phyloP scores from a whole-genome alignment of 2,113 vertebrate genomes.

The Apodemus speciosus region DNA sequence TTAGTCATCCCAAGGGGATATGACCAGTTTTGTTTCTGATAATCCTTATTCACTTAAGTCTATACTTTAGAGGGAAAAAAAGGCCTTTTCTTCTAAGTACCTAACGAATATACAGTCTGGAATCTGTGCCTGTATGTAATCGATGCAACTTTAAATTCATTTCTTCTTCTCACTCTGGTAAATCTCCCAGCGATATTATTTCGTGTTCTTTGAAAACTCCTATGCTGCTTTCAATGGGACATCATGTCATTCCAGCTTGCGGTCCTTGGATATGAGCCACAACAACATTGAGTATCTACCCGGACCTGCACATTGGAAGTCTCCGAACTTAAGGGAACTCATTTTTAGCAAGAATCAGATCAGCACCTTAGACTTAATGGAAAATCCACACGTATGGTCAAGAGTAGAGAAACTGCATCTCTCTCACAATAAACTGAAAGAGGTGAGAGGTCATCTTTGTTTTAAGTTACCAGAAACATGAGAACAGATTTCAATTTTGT shows the following conservation, averaged over 20 bases:
- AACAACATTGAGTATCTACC: conserved; percentile 90
- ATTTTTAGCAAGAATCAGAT: conserved; percentile 94
- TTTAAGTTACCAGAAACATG: conserved; percentile 30
- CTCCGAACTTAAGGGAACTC: conserved; percentile 93
- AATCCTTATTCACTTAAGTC: neutral
- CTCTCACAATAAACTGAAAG: conserved; percentile 91
- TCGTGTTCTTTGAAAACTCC: neutral
- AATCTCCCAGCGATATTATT: neutral
- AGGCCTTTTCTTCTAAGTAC: neutral
- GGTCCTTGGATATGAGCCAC: conserved; percentile 93
- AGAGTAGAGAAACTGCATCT: conserved; percentile 95
- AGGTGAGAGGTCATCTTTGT: conserved; percentile 86
- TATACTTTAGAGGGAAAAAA: neutral
- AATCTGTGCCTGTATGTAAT: neutral
- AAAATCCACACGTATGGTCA: conserved; percentile 90
- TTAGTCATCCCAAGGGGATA: neutral
- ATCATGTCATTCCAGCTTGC: conserved; percentile 85
- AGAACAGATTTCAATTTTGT: neutral
- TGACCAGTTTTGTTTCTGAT: conserved; percentile 30
- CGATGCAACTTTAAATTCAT: conserved; percentile 5
- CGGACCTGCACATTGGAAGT: conserved; percentile 90
- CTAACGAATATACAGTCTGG: neutral
- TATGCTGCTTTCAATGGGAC: neutral
- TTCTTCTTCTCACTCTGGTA: neutral
- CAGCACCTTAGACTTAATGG: conserved; percentile 88